Evolutionary conservation across 1,140 invertebrate species (phyloP), one percentile per base, ranked within the genome.

Genomic region (Drosophila bipectinata): DNA sequence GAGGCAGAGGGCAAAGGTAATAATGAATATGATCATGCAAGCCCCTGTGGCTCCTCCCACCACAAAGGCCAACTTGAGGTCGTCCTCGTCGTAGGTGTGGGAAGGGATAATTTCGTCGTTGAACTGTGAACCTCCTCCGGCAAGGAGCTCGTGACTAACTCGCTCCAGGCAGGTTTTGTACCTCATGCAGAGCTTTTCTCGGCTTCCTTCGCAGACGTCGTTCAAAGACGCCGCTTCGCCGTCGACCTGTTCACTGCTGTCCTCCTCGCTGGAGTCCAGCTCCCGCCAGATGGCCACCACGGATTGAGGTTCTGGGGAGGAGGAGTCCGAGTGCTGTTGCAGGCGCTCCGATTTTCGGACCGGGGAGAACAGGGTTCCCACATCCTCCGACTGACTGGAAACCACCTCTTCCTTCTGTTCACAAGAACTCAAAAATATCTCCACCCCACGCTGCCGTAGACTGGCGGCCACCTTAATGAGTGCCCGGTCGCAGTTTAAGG

Each of bases 11-110:
- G 80, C 85, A 55, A 80, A 89, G 49, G 80, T 81, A 4, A 89
- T 90, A 51, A 89, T 85, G 28, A 90, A 90, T 48, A 90, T 90
- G 55, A 89, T 81, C 74, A 90, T 79, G 52, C 85, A 85, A 44
- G 90, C 80, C 48, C 85, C 85, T 4, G 84, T 84, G 57, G 85
- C 80, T 3, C 77, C 80, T 3, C 85, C 85, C 26, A 90, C 78
- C 9, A 85, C 66, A 51, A 89, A 89, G 41, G 84, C 85, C 61
- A 89, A 37, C 55, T 90, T 90, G 4, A 89, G 61, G 55, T 89
- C 85, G 28, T 89, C 80, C 68, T 81, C 77, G 30, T 90, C 87
- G 47, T 76, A 89, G 57, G 64, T 57, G 45, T 78, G 85, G 0
- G 73, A 44, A 30, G 69, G 73, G 56, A 68, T 34, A n/a, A 72